Base-by-base conservation (phyloP, 2,888 invertebrate genomes). In the Troides aeacus region DNA sequence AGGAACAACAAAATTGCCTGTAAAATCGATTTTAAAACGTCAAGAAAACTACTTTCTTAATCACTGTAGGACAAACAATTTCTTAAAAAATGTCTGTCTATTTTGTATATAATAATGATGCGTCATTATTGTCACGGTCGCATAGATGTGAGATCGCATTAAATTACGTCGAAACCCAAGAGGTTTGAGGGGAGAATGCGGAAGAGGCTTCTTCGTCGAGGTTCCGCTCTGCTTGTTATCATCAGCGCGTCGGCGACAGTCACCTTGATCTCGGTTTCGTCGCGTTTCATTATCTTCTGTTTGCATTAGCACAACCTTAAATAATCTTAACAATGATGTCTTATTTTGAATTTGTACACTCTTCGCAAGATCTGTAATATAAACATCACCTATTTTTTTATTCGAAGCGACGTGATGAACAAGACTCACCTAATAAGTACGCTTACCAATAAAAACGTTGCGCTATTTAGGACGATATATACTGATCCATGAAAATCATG, bases 151-250 rank as follows among this genome's bases (percentile, higher is more conserved):
- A 75, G 76, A 78, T 68, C 72, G 76, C 86, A 85, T 89, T 79
- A 72, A 80, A 81, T 89, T 77, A 78, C 87, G 77, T 78, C 80
- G 89, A 87, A 89, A 89, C 82, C 75, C 77, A 79, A 85, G 82
- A 86, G 76, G 79, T 82, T 76, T 84, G 83, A 79, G 81, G 81
- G 79, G 77, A 78, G 78, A 81, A 86, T 80, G 81, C 85, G 86
- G 86, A 86, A 83, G 79, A 66, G 69, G 66, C 66, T 73, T 69
- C 74, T 70, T 72, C 70, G 65, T 77, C 81, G 58, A n/a, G 18
- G 81, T 88, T 87, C 81, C 84, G 87, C 84, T 85, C 86, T 83
- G 84, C 76, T 83, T 82, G 24, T 50, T 24, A 76, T 78, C 76
- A 30, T 30, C 74, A 65, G 71, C 62, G 69, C 69, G 66, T 64